Evolutionary conservation across 1,140 invertebrate genomes (phyloP), one percentile per base, ranked within the genome.

Genomic region (Orius insidiosus): DNA sequence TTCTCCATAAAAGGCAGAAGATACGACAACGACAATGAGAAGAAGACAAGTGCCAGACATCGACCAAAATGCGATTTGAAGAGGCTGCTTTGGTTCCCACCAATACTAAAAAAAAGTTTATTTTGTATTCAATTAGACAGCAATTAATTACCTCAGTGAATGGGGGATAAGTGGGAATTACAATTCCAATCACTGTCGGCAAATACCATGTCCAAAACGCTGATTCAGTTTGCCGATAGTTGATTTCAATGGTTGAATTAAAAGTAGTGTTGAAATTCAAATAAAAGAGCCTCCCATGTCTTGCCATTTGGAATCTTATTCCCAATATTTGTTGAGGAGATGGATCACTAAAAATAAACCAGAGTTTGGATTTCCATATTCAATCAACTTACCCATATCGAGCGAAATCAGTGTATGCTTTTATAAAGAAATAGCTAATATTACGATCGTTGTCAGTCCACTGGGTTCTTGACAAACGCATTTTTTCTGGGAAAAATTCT

Each of bases 361-460:
- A 36, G 5, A n/a, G n/a, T n/a, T n/a, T n/a, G n/a, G n/a, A n/a
- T n/a, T n/a, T n/a, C n/a, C n/a, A n/a, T n/a, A n/a, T n/a, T n/a
- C n/a, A n/a, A n/a, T n/a, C n/a, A n/a, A n/a, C n/a, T n/a, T 61
- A 89, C 83, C 89, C 87, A 60, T 78, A 80, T 66, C 75, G 74
- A 1, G 90, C 89, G 64, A 97, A 94, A 63, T 96, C 86, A 0
- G 84, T 75, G 60, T 82, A 92, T 11, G 90, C 78, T 61, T 82
- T 81, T 80, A 96, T 93, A 58, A 97, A 87, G 59, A 95, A 90
- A 56, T 89, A 79, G 57, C 89, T 94, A 81, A 96, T 94, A 59
- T 95, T 95, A 52, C 90, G 71, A 64, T 96, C 92, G 46, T 81
- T 85, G 35, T 86, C 80, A 0, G 83, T 87, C 82, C 86, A 93